These are phyloP conservation scores for Halictus quadricinctus DNA, from an alignment of 2,888 invertebrate species.

Conservation along the genomic window DNA sequence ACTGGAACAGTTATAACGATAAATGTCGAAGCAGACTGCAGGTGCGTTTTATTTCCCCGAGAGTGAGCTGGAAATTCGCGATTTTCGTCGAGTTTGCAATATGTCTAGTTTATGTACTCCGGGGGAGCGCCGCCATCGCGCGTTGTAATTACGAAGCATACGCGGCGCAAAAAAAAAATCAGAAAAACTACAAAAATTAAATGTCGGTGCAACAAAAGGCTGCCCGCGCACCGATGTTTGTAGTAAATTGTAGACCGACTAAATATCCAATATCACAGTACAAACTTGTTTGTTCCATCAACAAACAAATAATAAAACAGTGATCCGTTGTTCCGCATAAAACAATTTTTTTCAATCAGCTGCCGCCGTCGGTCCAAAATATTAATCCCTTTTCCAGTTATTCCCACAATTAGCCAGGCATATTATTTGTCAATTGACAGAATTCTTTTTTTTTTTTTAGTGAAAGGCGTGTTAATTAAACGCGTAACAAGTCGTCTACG, in stretches of 20 bases:
- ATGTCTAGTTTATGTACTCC: slow-evolving; percentile 24
- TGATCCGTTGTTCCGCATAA: not conserved
- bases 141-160: slow-evolving; percentile 21
- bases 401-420: not conserved
- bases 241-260: not conserved
- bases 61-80: slow-evolving; percentile 43
- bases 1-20: slow-evolving; percentile 60
- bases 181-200: not conserved
- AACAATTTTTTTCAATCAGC: not conserved
- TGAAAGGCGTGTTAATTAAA: not conserved
- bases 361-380: not conserved
- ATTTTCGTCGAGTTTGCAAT: slow-evolving; percentile 47
- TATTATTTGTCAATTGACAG: not conserved
- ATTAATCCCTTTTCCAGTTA: not conserved
- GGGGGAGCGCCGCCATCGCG: not conserved
- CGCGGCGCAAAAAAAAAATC: not conserved
- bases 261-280: not conserved
- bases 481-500: not conserved
- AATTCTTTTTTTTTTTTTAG: not conserved
- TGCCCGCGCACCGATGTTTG: not conserved
- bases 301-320: not conserved
- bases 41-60: slow-evolving; percentile 58
- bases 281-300: not conserved
- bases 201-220: not conserved
- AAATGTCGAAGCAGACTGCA: slow-evolving; percentile 58